Evolutionary conservation across 2,888 invertebrate species (phyloP).

Genomic region (Labia minor): DNA sequence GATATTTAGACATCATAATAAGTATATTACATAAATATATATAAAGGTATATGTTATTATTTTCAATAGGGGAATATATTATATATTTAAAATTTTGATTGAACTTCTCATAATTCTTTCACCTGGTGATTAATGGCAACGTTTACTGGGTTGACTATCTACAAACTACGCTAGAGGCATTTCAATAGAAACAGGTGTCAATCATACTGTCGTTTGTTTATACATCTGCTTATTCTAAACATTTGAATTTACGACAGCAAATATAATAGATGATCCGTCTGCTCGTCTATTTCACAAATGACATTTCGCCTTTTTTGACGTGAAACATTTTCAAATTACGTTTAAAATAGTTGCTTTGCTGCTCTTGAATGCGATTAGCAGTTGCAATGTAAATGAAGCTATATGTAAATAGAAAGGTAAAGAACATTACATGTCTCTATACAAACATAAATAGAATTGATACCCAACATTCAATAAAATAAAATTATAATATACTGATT

Average conservation of each 20-base stretch:
- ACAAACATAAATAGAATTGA: too few relatives aligned
- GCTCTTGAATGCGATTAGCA: neutral
- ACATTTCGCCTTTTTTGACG: neutral
- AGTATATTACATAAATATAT: too few relatives aligned
- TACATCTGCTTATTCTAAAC: slow-evolving; percentile 13
- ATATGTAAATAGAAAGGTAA: neutral
- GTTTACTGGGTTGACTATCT: neutral
- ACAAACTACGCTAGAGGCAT: neutral
- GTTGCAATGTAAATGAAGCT: neutral
- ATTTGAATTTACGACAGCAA: slow-evolving; percentile 13
- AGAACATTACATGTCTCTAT: neutral
- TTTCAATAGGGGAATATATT: too few relatives aligned
- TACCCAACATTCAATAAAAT: too few relatives aligned
- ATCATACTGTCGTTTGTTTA: slow-evolving; percentile 4
- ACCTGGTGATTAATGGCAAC: neutral
- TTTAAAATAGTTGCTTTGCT: neutral
- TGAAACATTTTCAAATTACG: neutral
- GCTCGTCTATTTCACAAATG: neutral
- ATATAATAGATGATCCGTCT: slow-evolving; percentile 13
- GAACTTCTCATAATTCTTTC: neutral
- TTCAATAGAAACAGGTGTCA: slow-evolving; percentile 9
- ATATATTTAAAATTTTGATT: too few relatives aligned
- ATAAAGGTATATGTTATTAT: too few relatives aligned
- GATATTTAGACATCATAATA: too few relatives aligned
- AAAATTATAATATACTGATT: too few relatives aligned